These are phyloP conservation scores for Orchestia grillus DNA, from an alignment of 1,140 invertebrate genomes.

Conservation along the genomic window DNA sequence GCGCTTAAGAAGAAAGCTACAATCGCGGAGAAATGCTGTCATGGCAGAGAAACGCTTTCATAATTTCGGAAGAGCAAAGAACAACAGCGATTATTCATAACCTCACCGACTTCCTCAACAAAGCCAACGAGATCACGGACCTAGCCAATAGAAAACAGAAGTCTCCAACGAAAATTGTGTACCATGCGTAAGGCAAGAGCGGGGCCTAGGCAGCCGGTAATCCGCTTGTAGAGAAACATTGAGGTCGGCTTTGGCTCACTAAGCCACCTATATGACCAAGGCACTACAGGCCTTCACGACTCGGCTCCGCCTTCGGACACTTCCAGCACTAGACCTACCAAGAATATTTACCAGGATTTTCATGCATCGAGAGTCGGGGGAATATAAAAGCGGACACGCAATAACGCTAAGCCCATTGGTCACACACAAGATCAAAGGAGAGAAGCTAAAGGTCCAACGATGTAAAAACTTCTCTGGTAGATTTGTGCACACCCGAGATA, in stretches of 20 bases:
- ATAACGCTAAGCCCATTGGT: conserved; percentile 40
- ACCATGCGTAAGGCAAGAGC: conserved; percentile 14
- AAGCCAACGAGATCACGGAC: neutral
- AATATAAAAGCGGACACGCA: conserved; percentile 31
- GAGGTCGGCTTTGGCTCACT: conserved; percentile 47
- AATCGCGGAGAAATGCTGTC: neutral
- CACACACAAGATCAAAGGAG: conserved; percentile 3
- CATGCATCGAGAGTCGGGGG: neutral
- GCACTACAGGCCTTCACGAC: conserved; percentile 47
- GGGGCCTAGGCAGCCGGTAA: neutral
- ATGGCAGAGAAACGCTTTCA: neutral
- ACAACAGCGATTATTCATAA: neutral
- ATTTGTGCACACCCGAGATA: neutral
- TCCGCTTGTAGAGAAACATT: conserved; percentile 55
- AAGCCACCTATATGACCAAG: conserved; percentile 49
- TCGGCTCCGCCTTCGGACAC: neutral
- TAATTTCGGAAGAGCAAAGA: too few relatives aligned
- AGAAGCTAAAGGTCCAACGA: neutral
- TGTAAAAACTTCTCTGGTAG: neutral
- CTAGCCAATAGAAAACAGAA: neutral
- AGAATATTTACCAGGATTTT: conserved; percentile 42
- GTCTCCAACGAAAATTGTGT: conserved; percentile 33
- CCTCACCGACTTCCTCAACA: neutral
- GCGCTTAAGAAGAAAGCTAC: neutral
- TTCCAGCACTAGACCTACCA: conserved; percentile 2